Percentiles rank a stretch among this genome's conserved stretches.
Conservation (phyloP, 2,797 vertebrate genomes). For the Molossus molossus region DNA sequence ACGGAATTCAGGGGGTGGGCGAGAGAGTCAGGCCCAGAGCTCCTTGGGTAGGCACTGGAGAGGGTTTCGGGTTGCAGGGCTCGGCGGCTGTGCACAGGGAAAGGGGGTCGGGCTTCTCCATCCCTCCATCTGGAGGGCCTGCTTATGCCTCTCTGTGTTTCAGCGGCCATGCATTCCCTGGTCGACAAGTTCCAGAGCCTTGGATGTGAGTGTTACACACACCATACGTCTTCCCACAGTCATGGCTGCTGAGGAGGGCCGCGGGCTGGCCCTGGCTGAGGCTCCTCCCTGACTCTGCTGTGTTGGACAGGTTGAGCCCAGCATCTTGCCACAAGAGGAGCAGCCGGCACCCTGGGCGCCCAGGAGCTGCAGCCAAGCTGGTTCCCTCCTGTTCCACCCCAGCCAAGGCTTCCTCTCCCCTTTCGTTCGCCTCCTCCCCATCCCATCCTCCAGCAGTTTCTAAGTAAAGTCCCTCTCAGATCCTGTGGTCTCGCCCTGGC, state of each 20-base stretch:
- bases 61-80: not conserved
- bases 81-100: not conserved
- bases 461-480: conserved; percentile 22
- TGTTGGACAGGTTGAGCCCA: not conserved
- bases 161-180: not conserved
- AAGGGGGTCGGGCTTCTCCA: not conserved
- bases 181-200: not conserved
- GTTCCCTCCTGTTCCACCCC: not conserved
- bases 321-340: not conserved
- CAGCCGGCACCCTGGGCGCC: not conserved
- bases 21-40: not conserved
- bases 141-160: conserved; percentile 18
- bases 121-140: not conserved
- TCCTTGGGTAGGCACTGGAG: not conserved
- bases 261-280: not conserved
- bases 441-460: not conserved
- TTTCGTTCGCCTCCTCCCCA: not conserved
- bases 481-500: not conserved
- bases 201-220: conserved; percentile 58
- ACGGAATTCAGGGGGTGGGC: not conserved
- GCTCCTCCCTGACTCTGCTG: not conserved
- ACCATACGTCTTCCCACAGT: not conserved
- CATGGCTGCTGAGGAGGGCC: not conserved
- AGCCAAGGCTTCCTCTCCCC: not conserved
- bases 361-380: not conserved